Evolutionary conservation across 92 coral and sea anemone species (phyloP).

Genomic region (Epizoanthus stellaris): DNA sequence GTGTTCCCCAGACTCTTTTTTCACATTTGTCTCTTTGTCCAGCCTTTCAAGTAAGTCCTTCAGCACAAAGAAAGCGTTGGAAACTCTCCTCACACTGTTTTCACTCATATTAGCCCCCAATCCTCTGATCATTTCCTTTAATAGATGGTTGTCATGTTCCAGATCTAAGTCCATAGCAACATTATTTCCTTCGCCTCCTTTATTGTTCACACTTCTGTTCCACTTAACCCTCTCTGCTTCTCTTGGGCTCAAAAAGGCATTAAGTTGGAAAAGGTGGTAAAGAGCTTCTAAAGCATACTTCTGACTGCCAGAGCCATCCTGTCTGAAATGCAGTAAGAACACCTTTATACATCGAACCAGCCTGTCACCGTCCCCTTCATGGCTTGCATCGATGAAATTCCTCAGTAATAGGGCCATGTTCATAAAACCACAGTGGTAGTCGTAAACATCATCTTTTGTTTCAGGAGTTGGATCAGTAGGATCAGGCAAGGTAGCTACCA

Average conservation of each 20-base stretch:
- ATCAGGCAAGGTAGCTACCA: slow-evolving; percentile 24
- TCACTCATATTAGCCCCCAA: slow-evolving; percentile 56
- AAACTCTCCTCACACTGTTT: background rate
- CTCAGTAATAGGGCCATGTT: slow-evolving; percentile 58
- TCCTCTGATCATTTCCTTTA: slow-evolving; percentile 61
- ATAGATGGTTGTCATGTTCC: slow-evolving; percentile 51
- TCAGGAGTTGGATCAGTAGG: slow-evolving; percentile 31
- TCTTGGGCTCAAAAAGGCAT: slow-evolving; percentile 38
- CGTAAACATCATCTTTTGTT: slow-evolving; percentile 59
- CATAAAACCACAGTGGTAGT: slow-evolving; percentile 67
- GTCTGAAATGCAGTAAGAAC: slow-evolving; percentile 42
- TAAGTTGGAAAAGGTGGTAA: slow-evolving; percentile 29
- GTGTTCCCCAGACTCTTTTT: too few relatives aligned
- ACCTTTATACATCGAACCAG: slow-evolving; percentile 48
- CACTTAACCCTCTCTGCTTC: slow-evolving; percentile 49
- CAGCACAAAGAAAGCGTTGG: slow-evolving; percentile 50
- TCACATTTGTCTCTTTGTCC: too few relatives aligned
- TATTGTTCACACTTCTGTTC: slow-evolving; percentile 42
- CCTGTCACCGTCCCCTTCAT: slow-evolving; percentile 68
- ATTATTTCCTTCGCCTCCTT: slow-evolving; percentile 43
- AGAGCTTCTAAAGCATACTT: slow-evolving; percentile 54
- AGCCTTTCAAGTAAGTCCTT: too few relatives aligned
- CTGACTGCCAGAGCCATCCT: slow-evolving; percentile 58
- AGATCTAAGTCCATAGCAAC: slow-evolving; percentile 60
- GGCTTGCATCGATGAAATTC: slow-evolving; percentile 58